Percentiles rank a stretch among this genome's conserved stretches.
These are phyloP conservation scores for Incurvaria masculella DNA, from an alignment of 2,888 invertebrate species.

Conservation along the genomic window DNA sequence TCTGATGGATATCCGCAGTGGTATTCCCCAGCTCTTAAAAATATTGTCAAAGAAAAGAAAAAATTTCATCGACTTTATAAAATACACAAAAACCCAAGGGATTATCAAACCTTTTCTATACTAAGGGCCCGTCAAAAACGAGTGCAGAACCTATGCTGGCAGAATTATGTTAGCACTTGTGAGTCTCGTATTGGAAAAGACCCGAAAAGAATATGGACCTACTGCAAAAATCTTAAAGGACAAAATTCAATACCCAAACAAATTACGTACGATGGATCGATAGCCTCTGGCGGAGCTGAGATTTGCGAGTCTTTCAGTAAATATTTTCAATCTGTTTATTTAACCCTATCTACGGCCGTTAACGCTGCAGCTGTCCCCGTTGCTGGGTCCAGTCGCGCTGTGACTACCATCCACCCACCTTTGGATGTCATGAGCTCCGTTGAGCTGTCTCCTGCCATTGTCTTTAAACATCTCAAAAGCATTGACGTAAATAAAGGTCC, in stretches of 20 bases:
- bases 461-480: neutral
- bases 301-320: neutral
- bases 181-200: neutral
- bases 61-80: conserved; percentile 3
- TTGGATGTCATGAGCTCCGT: neutral
- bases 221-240: neutral
- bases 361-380: neutral
- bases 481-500: neutral
- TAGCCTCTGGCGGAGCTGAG: neutral
- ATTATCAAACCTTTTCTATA: conserved; percentile 1
- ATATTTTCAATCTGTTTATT: neutral
- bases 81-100: neutral
- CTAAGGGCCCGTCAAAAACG: neutral
- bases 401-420: too few species aligned
- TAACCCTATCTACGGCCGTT: neutral
- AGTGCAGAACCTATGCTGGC: neutral
- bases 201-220: neutral
- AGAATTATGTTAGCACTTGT: neutral
- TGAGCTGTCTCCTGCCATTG: neutral
- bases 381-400: too few species aligned
- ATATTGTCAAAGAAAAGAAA: conserved; percentile 2
- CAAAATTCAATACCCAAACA: neutral
- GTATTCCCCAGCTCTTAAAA: conserved; percentile 3
- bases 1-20: neutral
- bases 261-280: neutral